phyloP scores from a whole-genome alignment of 2,113 vertebrate species.

The Sylvia atricapilla region DNA sequence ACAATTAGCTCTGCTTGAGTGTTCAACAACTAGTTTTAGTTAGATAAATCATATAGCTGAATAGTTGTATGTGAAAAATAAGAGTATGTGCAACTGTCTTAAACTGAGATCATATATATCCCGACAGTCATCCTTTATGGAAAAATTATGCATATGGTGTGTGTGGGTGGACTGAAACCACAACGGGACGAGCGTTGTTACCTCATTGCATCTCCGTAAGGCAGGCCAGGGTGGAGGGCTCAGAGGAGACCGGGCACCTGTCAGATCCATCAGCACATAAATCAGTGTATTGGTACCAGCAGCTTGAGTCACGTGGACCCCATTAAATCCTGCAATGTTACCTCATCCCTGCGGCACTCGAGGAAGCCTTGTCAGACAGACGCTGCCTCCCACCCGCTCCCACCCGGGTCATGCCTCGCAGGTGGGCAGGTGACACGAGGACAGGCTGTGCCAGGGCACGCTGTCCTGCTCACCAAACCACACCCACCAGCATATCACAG shows the following conservation, averaged over 20 bases:
- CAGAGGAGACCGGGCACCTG: not conserved
- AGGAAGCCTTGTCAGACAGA: not conserved
- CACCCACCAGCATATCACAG: not conserved
- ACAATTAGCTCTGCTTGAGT: not conserved
- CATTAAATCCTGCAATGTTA: not conserved
- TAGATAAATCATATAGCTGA: not conserved
- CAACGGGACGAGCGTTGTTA: not conserved
- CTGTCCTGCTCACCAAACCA: rapidly evolving
- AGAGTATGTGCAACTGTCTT: not conserved
- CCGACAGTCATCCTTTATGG: not conserved
- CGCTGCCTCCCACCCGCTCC: not conserved
- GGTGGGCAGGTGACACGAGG: not conserved
- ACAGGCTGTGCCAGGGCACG: not conserved
- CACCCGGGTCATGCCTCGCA: not conserved
- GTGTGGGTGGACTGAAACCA: not conserved
- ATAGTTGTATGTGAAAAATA: not conserved
- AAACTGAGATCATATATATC: not conserved
- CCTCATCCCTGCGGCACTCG: not conserved
- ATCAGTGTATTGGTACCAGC: not conserved
- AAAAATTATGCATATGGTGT: not conserved
- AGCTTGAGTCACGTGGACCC: not conserved
- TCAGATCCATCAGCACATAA: not conserved
- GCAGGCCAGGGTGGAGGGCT: not conserved
- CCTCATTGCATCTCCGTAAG: rapidly evolving
- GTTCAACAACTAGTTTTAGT: not conserved